Conservation (phyloP, 2,888 invertebrate genomes). For the Tridacna gigas region DNA sequence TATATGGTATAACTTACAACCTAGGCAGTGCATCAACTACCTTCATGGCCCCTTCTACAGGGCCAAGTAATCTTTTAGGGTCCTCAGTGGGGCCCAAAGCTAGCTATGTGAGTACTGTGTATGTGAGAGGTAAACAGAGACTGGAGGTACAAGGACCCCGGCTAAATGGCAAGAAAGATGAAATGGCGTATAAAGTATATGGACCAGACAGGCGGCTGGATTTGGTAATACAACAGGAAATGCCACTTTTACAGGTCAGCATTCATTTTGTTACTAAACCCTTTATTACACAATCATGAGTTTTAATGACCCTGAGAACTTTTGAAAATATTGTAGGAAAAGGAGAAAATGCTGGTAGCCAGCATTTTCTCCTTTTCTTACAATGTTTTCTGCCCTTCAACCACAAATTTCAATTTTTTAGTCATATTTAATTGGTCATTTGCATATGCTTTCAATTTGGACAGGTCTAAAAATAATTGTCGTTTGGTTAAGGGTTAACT, state of each 20-base stretch:
- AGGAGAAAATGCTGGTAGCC: background rate
- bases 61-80: constrained; percentile 49
- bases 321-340: background rate
- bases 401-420: no score
- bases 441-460: no score
- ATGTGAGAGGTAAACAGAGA: constrained; percentile 84
- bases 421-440: no score
- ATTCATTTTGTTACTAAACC: background rate
- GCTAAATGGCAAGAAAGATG: constrained; percentile 87
- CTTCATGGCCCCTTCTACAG: constrained; percentile 68
- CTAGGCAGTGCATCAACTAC: constrained; percentile 81
- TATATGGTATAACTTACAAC: constrained; percentile 91
- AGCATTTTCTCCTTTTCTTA: background rate
- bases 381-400: constrained; percentile 1
- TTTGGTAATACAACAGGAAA: constrained; percentile 91
- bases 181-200: constrained; percentile 86
- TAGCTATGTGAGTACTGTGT: constrained; percentile 76
- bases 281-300: background rate
- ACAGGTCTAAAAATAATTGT: no score
- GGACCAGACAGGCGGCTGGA: constrained; percentile 89
- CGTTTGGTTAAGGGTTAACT: no score
- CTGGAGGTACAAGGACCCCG: constrained; percentile 87
- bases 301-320: background rate
- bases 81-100: constrained; percentile 68
- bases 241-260: constrained; percentile 92